Base-by-base conservation (phyloP, 2,888 invertebrate species). In the Venusia cambrica region DNA sequence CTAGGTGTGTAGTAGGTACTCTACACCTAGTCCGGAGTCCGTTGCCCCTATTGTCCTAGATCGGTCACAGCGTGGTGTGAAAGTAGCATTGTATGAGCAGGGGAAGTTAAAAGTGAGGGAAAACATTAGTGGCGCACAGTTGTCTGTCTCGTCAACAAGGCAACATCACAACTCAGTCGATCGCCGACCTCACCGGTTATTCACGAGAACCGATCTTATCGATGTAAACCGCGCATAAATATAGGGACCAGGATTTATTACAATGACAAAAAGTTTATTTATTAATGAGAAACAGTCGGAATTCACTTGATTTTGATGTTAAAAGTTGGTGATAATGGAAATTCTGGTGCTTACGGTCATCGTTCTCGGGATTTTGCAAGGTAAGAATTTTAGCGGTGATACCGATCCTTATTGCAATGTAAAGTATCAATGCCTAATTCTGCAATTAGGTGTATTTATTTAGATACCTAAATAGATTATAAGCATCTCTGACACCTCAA, bases 91-190 rank as follows among this genome's bases (percentile, higher is more conserved):
- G 21, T 34, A 38, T 45, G 62, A 64, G 55, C 62, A 66, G 62
- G 65, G 62, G 69, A 61, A 62, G 72, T 65, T 79, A 79, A 69
- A 81, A 73, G 67, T 69, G 68, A 67, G 73, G 73, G 73, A 73
- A 73, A 66, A 54, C 57, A 55, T 47, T 52, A 44, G 55, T 50
- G 49, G 52, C 62, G 51, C 57, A 61, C 78, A 75, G 75, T 79
- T 68, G 75, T 63, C 66, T 66, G 54, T 51, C 54, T 52, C 51
- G 45, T 22, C 31, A 36, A 34, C 26, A 33, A 20, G 29, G 35
- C 15, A 13, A 35, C 14, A n/a, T 28, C 8, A 6, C 29, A 25
- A 19, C 29, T 2, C 18, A 15, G 12, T 9, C 17, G 30, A 14
- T 9, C 25, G 31, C 10, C 28, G 29, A 7, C 15, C 9, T 13